Evolutionary conservation across 2,797 vertebrate species (phyloP).

Genomic region (Chiroxiphia lanceolata): DNA sequence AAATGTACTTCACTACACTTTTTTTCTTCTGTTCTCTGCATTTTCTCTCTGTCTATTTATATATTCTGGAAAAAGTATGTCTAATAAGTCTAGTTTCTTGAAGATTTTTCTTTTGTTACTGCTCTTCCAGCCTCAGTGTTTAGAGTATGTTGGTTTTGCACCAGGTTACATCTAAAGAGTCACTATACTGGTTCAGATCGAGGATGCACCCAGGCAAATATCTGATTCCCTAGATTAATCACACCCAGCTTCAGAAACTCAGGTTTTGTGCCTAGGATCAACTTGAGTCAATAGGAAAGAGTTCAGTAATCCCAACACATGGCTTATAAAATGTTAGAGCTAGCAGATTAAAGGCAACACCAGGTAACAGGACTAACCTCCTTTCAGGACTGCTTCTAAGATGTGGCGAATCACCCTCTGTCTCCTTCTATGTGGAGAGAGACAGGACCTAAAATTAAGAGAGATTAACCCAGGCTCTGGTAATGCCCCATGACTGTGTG

Average conservation of each 20-base stretch:
- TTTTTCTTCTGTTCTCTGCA: neutral
- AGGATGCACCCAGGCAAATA: neutral
- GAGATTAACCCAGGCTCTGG: neutral
- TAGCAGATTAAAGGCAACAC: neutral
- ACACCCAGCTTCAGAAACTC: neutral
- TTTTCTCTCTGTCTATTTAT: neutral
- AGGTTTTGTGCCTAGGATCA: neutral
- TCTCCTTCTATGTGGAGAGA: neutral
- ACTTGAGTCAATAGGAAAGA: neutral
- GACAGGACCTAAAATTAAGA: neutral
- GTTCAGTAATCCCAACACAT: neutral
- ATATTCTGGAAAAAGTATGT: neutral
- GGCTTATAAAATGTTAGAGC: neutral
- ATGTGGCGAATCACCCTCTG: neutral
- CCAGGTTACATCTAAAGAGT: neutral
- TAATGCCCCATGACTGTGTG: neutral
- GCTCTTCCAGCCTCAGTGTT: neutral
- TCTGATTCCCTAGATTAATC: neutral
- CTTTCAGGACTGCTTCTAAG: neutral
- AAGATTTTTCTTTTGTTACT: neutral
- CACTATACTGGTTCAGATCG: neutral
- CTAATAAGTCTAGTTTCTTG: neutral
- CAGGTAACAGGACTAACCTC: neutral
- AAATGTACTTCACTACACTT: neutral
- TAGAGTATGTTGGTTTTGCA: neutral